Percentiles rank a stretch among this genome's conserved stretches.
These are phyloP conservation scores for Ryuthela nishihirai DNA, from an alignment of 2,888 invertebrate species.

Conservation along the genomic window DNA sequence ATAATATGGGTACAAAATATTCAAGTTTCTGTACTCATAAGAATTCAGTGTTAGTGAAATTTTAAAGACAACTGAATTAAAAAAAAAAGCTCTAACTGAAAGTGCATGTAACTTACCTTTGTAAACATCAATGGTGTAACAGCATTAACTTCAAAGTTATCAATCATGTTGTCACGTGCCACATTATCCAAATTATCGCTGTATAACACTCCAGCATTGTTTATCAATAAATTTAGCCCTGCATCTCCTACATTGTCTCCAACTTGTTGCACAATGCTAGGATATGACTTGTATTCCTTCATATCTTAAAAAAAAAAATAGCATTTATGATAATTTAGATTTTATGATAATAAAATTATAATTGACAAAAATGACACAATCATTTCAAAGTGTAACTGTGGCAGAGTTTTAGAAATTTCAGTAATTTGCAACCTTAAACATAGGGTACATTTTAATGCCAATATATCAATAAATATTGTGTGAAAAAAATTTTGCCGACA, in stretches of 20 bases:
- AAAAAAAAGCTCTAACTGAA: no score
- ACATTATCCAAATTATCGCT: conserved; percentile 60
- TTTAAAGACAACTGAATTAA: no score
- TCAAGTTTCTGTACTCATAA: no score
- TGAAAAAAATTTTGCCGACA: background rate
- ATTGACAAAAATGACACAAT: background rate
- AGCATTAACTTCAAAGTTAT: conserved; percentile 69
- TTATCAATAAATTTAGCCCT: conserved; percentile 80
- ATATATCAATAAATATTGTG: background rate
- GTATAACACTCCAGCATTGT: conserved; percentile 68
- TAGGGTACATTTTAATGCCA: no score
- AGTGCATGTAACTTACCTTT: conserved; percentile 53
- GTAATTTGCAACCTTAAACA: background rate
- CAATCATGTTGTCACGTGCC: conserved; percentile 65
- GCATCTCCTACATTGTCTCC: conserved; percentile 59
- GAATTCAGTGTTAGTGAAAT: no score
- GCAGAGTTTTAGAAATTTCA: background rate
- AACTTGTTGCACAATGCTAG: conserved; percentile 7
- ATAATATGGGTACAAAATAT: no score
- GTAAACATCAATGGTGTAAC: conserved; percentile 77
- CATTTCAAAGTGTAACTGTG: no score
- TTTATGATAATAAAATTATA: background rate
- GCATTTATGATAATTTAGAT: background rate
- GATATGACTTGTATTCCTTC: conserved; percentile 7
- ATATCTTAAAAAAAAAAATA: conserved; percentile 42